Evolutionary conservation across 2,888 invertebrate species (phyloP).

Genomic region (Lithodes maja): DNA sequence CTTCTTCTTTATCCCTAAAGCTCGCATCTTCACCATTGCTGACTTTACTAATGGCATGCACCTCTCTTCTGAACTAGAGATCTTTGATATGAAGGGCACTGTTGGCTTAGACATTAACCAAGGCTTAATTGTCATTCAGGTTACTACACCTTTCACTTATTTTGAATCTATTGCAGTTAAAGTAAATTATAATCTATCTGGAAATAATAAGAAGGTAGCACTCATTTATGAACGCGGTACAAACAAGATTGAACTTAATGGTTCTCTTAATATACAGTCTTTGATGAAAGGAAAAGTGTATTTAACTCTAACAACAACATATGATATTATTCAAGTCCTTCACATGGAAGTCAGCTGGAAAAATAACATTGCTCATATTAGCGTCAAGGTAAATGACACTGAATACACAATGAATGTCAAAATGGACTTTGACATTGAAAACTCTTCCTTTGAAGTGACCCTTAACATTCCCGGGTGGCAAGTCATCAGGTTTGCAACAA

Average conservation of each 20-base stretch:
- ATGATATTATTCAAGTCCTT: slow-evolving; percentile 44
- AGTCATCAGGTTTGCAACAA: slow-evolving; percentile 44
- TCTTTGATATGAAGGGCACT: slow-evolving; percentile 35
- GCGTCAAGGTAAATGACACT: slow-evolving; percentile 58
- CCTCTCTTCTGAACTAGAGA: slow-evolving; percentile 26
- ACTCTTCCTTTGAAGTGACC: slow-evolving; percentile 55
- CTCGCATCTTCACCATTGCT: slow-evolving; percentile 37
- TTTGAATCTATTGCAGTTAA: slow-evolving; percentile 45
- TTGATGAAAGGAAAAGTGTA: slow-evolving; percentile 46
- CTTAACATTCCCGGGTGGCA: slow-evolving; percentile 40
- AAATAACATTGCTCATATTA: slow-evolving; percentile 35
- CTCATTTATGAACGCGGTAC: slow-evolving; percentile 56
- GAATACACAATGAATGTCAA: slow-evolving; percentile 45
- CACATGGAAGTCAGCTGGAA: slow-evolving; percentile 55
- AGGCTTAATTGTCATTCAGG: slow-evolving; percentile 11
- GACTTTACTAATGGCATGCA: slow-evolving; percentile 36
- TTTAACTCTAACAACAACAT: slow-evolving; percentile 61
- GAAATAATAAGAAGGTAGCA: slow-evolving; percentile 38
- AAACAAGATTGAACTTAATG: slow-evolving; percentile 29
- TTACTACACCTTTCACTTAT: slow-evolving; percentile 53
- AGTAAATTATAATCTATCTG: slow-evolving; percentile 26
- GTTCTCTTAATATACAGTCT: slow-evolving; percentile 32
- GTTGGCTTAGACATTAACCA: slow-evolving; percentile 25
- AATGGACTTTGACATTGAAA: slow-evolving; percentile 49
- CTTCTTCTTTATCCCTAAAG: slow-evolving; percentile 36